phyloP scores from a whole-genome alignment of 2,113 vertebrate species.

The Xenus cinereus region DNA sequence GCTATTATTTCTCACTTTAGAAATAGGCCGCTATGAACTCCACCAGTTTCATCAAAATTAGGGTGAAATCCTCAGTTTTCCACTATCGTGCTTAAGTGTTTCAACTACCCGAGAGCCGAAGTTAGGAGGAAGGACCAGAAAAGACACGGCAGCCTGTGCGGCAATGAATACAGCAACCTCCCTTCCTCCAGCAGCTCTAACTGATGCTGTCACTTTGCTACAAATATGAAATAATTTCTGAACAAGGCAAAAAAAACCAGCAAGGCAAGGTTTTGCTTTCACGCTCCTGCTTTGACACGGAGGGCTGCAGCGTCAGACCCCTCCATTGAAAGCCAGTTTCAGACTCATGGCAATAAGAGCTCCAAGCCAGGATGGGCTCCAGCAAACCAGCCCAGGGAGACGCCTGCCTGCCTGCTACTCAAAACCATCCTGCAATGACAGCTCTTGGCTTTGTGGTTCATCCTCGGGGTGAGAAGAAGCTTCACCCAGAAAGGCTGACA shows the following conservation, averaged over 20 bases:
- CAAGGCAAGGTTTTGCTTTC: not conserved
- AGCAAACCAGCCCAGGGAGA: not conserved
- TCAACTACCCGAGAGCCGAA: not conserved
- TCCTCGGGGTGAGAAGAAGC: not conserved
- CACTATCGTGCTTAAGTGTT: not conserved
- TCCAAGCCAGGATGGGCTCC: not conserved
- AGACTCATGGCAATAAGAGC: not conserved
- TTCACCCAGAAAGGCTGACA: not conserved
- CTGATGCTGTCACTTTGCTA: not conserved
- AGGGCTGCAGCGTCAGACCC: not conserved
- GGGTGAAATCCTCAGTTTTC: not conserved
- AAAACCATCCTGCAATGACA: not conserved
- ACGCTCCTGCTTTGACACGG: not conserved
- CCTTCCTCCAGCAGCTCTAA: not conserved
- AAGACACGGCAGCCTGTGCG: not conserved
- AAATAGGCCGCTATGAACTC: not conserved
- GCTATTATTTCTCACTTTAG: not conserved
- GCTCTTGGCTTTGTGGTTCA: not conserved
- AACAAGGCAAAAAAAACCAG: not conserved
- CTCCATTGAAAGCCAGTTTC: not conserved
- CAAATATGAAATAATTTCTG: not conserved
- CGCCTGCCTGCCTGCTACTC: not conserved
- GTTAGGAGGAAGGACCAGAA: not conserved
- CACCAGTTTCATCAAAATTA: not conserved
- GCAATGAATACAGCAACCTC: accelerated